These are phyloP conservation scores for Parnassius mnemosyne DNA, from an alignment of 2,888 invertebrate species.

Conservation along the genomic window DNA sequence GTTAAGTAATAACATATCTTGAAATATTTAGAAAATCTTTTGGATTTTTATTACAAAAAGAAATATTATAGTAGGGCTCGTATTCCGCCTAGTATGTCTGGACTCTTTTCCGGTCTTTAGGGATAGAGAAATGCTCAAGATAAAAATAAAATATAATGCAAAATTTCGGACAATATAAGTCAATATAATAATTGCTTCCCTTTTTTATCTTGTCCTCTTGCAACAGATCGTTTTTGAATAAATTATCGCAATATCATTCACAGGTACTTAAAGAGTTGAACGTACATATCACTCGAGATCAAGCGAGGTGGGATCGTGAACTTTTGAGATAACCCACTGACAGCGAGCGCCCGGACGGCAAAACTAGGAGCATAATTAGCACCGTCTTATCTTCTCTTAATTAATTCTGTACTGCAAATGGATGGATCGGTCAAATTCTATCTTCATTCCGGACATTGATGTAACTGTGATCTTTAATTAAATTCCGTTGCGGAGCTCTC, in stretches of 20 bases:
- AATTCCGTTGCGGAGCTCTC: slow-evolving; percentile 23
- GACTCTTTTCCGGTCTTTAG: too few relatives aligned
- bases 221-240: neutral
- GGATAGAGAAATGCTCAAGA: too few relatives aligned
- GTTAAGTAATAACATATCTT: too few relatives aligned
- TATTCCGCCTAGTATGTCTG: too few relatives aligned
- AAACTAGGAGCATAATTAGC: slow-evolving; percentile 57
- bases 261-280: slow-evolving; percentile 2
- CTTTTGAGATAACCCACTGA: slow-evolving; percentile 38
- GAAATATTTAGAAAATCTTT: too few relatives aligned
- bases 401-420: slow-evolving; percentile 52
- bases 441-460: slow-evolving; percentile 28
- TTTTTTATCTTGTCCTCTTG: too few relatives aligned
- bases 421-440: slow-evolving; percentile 31
- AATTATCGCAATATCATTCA: neutral
- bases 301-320: slow-evolving; percentile 7
- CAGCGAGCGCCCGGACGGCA: slow-evolving; percentile 21
- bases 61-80: too few relatives aligned
- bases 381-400: slow-evolving; percentile 59
- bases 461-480: slow-evolving; percentile 31
- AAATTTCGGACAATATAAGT: too few relatives aligned
- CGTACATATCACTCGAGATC: slow-evolving; percentile 2
- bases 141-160: too few relatives aligned
- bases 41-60: too few relatives aligned
- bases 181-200: too few relatives aligned